Evolutionary conservation across 2,113 vertebrate genomes (phyloP), one percentile per base, ranked within the genome.

Genomic region (Nycticorax nycticorax): DNA sequence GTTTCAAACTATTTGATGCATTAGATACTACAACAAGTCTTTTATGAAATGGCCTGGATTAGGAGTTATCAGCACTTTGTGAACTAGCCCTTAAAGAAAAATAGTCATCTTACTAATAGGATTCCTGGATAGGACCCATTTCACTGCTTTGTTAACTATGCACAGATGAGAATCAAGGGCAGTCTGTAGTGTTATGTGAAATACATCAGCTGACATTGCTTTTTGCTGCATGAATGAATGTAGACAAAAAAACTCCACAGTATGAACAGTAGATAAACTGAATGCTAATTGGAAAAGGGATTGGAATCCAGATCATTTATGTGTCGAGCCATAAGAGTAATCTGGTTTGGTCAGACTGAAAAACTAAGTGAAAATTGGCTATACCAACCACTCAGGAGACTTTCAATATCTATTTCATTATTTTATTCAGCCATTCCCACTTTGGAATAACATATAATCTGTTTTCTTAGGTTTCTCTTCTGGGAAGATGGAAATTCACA

Each of bases 161-260:
- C 26, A 22, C 28, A 85, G 57, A 66, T 66, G 87, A 47, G 69
- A 92, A 81, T 33, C 60, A 28, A 72, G 66, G 37, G 32, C 35
- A 32, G 14, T 76, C 48, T 32, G 84, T 20, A 47, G 56, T 8
- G 60, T 22, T 84, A 39, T 1, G 1, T 85, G 83, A 76, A 91
- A 57, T 67, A 37, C 37, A 55, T 93, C 87, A 87, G 69, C 80
- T 96, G 92, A 87, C 64, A 4, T 45, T 84, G 93, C 30, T 88
- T 90, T 93, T 92, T 86, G 45, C 72, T 86, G 76, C 73, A 43
- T 84, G 80, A 89, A 77, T 89, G 28, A 86, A 78, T 63, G 86
- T 47, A 67, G 77, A 89, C 56, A 74, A 81, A 91, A 89, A 82
- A 60, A 1, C 45, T 56, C 14, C 26, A 39, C 37, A 37, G 28